Base-by-base conservation (phyloP, 2,888 invertebrate genomes). In the Salticus scenicus region DNA sequence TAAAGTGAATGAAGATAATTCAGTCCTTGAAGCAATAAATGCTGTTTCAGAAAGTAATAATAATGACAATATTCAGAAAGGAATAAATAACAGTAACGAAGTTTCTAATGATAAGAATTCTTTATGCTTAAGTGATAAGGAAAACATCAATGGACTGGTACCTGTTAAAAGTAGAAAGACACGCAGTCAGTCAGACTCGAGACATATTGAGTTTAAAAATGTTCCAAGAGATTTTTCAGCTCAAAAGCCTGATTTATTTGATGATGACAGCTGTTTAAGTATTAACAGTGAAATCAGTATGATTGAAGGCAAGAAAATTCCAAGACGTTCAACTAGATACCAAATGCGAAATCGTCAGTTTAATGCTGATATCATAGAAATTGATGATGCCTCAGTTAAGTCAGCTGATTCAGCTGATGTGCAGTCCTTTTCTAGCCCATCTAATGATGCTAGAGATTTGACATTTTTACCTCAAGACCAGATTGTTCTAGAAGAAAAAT, bases 101-200 rank as follows among this genome's bases (percentile, higher is more conserved):
- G 30, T 51, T 12, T 66, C 85, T 14, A 75, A 47, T 30, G 75
- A 86, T 30, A 86, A 86, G 30, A 79, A 75, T 66, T 86, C 85
- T 24, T 57, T 71, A 0, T 86, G 79, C 41, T 64, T 76, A 1
- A 86, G 80, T 75, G 85, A 86, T 41, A 86, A 86, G 17, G 85
- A 86, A 70, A 86, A 86, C 28, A 86, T 86, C n/a, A 78, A 69
- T 80, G 75, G 51, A 8, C 79, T 75, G 27, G 70, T 64, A 33
- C 77, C 77, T 7, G 51, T 75, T 4, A 79, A 80, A 75, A 31
- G 51, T 37, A 79, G 72, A 57, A 86, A 80, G 37, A 75, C 73
- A 14, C 74, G 80, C 14, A 72, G 57, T 30, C 84, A 84, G 24
- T 17, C 41, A 12, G 84, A 78, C 10, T 8, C 31, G 0, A 77